Percentiles rank a stretch among this genome's conserved stretches.
These are phyloP conservation scores for Nephrotoma appendiculata DNA, from an alignment of 2,888 invertebrate species.

Conservation along the genomic window DNA sequence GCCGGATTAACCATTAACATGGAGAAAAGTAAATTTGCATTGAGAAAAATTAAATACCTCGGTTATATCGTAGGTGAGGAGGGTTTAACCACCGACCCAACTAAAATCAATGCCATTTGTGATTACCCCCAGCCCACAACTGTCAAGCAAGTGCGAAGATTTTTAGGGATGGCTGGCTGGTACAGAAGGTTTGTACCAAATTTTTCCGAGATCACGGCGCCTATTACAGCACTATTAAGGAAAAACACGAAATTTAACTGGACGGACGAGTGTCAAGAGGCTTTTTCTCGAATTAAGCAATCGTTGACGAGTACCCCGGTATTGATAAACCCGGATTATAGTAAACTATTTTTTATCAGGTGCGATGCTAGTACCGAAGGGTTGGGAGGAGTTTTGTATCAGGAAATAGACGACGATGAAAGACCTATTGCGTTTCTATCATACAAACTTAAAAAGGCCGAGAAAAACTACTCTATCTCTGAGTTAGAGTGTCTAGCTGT, in stretches of 20 bases:
- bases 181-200: neutral
- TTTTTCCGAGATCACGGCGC: neutral
- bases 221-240: neutral
- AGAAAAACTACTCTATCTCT: neutral
- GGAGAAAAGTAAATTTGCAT: neutral
- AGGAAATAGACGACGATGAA: neutral
- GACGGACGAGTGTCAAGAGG: neutral
- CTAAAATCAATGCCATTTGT: neutral
- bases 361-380: neutral
- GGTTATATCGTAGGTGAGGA: constrained; percentile 8
- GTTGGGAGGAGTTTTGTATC: neutral
- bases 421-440: neutral
- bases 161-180: constrained; percentile 1
- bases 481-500: neutral
- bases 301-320: neutral
- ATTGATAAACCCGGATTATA: neutral
- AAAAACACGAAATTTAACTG: neutral
- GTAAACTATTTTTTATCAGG: neutral
- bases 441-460: neutral
- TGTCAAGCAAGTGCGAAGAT: neutral
- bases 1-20: constrained; percentile 5
- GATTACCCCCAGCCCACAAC: neutral
- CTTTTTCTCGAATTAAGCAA: neutral
- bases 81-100: neutral
- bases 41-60: constrained; percentile 3